phyloP scores from a whole-genome alignment of 2,113 vertebrate genomes.

The Holacanthus passer region DNA sequence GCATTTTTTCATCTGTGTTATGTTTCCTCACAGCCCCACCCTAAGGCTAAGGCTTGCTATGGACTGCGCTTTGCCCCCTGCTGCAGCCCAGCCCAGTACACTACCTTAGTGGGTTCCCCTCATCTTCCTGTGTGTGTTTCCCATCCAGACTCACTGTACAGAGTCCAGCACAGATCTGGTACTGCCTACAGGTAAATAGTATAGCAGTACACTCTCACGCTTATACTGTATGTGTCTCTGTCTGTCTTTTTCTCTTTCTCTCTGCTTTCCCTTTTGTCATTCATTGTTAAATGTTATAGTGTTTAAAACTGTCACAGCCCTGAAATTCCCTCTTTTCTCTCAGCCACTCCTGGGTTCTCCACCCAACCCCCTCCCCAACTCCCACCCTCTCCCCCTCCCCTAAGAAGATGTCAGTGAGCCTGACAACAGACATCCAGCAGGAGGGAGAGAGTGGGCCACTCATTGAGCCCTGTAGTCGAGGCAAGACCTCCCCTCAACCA shows the following conservation, averaged over 20 bases:
- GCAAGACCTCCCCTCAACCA: slow-evolving; percentile 79
- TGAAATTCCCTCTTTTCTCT: neutral
- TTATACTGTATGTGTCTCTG: neutral
- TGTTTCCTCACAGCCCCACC: slow-evolving; percentile 45
- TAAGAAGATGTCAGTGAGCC: slow-evolving; percentile 83
- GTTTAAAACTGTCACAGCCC: neutral
- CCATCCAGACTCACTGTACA: slow-evolving; percentile 58
- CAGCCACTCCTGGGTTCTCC: slow-evolving; percentile 75
- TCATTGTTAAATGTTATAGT: neutral
- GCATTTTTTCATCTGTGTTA: neutral
- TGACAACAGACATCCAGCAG: slow-evolving; percentile 82
- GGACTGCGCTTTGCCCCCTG: slow-evolving; percentile 73
- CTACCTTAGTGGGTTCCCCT: slow-evolving; percentile 74
- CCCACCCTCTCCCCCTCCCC: slow-evolving; percentile 79
- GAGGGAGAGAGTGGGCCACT: slow-evolving; percentile 82
- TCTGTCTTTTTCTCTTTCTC: neutral
- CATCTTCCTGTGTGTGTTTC: slow-evolving; percentile 56
- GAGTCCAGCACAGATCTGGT: slow-evolving; percentile 72
- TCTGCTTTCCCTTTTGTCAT: neutral
- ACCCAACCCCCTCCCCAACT: slow-evolving; percentile 74
- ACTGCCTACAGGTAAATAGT: slow-evolving; percentile 72
- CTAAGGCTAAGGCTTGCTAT: slow-evolving; percentile 72
- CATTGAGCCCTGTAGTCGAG: slow-evolving; percentile 78
- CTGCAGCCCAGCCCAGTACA: slow-evolving; percentile 62
- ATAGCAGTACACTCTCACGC: slow-evolving; percentile 8